Percentiles rank a stretch among this genome's conserved stretches.
Conservation (phyloP, 2,888 invertebrate species). For the Alloplasta piceator region DNA sequence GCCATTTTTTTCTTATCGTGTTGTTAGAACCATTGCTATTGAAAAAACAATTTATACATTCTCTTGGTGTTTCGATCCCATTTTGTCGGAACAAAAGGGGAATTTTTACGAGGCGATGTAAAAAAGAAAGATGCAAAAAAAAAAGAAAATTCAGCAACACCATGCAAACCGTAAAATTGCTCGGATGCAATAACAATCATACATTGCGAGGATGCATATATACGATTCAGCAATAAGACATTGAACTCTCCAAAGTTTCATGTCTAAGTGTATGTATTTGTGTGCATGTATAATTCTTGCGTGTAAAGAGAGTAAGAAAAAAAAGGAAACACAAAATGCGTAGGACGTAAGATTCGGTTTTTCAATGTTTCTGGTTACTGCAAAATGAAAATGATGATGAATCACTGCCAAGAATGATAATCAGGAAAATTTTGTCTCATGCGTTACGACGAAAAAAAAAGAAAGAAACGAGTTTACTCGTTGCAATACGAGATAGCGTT, state of each 20-base stretch:
- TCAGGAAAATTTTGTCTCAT: conserved; percentile 46
- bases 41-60: conserved; percentile 16
- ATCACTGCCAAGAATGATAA: conserved; percentile 62
- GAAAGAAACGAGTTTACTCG: conserved; percentile 36
- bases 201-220: conserved; percentile 11
- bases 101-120: background rate
- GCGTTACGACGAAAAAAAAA: conserved; percentile 33
- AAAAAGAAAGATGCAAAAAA: background rate
- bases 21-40: background rate
- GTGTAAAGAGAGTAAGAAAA: conserved; percentile 18
- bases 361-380: conserved; percentile 50
- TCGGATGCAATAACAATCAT: conserved; percentile 34
- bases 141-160: background rate
- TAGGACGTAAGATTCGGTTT: conserved; percentile 37
- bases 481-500: conserved; percentile 37
- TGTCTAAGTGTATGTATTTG: conserved; percentile 33
- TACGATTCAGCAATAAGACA: conserved; percentile 57
- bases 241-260: conserved; percentile 37
- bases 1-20: conserved; percentile 28
- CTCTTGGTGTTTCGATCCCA: conserved; percentile 31
- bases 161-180: background rate
- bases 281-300: conserved; percentile 7
- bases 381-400: conserved; percentile 33
- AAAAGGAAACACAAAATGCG: conserved; percentile 16
- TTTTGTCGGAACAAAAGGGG: conserved; percentile 9